Percentiles rank a stretch among this genome's conserved stretches.
Evolutionary conservation across 2,888 invertebrate species (phyloP).

Genomic region (Syrista parreyssii): DNA sequence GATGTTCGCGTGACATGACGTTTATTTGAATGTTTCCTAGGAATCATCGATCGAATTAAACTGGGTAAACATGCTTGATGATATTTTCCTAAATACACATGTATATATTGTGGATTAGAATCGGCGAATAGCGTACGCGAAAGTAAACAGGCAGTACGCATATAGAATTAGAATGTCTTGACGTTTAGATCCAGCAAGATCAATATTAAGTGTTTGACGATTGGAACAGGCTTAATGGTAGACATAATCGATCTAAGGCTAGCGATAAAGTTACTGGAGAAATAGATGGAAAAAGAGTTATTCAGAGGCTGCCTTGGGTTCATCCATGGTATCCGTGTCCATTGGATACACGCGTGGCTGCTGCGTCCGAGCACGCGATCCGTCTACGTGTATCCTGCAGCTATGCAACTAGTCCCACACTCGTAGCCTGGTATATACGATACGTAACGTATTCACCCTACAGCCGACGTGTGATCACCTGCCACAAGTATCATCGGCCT

Average conservation of each 20-base stretch:
- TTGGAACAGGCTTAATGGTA: neutral
- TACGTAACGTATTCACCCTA: neutral
- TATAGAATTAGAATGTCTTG: neutral
- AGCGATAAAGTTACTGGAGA: neutral
- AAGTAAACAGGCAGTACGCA: neutral
- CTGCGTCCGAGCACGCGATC: neutral
- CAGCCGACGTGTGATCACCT: neutral
- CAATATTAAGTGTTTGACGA: neutral
- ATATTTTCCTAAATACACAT: conserved; percentile 9
- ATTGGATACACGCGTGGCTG: neutral
- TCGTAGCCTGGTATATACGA: neutral
- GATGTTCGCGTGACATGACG: neutral
- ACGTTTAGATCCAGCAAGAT: neutral
- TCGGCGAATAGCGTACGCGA: neutral
- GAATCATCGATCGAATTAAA: neutral
- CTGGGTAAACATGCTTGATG: conserved; percentile 10
- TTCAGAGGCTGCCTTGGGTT: neutral
- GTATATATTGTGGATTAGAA: neutral
- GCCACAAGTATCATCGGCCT: neutral
- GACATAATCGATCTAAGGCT: neutral
- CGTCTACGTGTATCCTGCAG: neutral
- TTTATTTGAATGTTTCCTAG: neutral
- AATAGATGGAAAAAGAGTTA: neutral
- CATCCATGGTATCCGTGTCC: neutral
- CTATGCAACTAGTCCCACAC: neutral